Base-by-base conservation (phyloP, 2,797 vertebrate genomes). In the Tenualosa thibaudeaui region DNA sequence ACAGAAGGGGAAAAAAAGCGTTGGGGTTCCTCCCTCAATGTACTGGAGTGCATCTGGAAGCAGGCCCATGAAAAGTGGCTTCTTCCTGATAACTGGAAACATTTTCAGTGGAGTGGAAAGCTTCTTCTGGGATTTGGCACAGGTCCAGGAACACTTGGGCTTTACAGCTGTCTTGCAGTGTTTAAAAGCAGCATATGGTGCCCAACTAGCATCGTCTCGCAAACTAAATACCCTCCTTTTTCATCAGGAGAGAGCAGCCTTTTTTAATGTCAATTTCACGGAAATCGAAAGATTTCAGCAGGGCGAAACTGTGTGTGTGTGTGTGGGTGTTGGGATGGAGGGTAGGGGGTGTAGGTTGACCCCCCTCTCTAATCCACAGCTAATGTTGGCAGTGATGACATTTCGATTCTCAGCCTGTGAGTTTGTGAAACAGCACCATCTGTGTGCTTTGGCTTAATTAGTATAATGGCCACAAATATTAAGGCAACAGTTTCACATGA, bases 391-490 rank as follows among this genome's bases (percentile, higher is more conserved):
- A 94, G 95, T 91, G 92, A 93, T 95, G 94, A 94, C 94, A 94
- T 93, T 94, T 93, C 92, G 94, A 94, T 94, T 96, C 93, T 93
- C 93, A 93, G 94, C 92, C 89, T 90, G 91, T 89, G 93, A 93
- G 91, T 95, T 95, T 94, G 93, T 92, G 92, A 94, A 94, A 92
- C 92, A 93, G 93, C 93, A 94, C 95, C 95, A 96, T 96, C 95
- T 96, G 95, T 94, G 95, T 91, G 93, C 92, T 92, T 95, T 91
- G 91, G 91, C 93, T 94, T 96, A 95, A 96, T 96, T 96, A 96
- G 94, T 92, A 92, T 94, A 96, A 95, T 95, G 93, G 93, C 93
- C 91, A 90, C 93, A 95, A 95, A 95, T 95, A 95, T 96, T 94
- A 94, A 93, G 87, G 93, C 93, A 94, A 95, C 94, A 93, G 93